Base-by-base conservation (phyloP, 92 coral and sea anemone genomes). In the Parazoanthus atlanticus region DNA sequence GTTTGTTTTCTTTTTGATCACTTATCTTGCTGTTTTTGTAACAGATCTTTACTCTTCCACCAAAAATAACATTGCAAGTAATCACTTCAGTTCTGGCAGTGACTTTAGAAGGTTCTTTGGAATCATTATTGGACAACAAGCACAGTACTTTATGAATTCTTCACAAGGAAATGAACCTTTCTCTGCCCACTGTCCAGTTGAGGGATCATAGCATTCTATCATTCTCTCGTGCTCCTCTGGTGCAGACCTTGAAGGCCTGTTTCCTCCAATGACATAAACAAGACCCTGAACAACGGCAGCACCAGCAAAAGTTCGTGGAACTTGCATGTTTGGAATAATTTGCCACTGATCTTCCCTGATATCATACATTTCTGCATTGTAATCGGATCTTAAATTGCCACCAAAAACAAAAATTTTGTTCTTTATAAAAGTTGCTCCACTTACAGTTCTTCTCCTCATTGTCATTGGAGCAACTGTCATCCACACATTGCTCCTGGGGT, bases 231-330 rank as follows among this genome's bases (percentile, higher is more conserved):
- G 52, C 10, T 11, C 1, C 11, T 46, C 52, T 46, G 52, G 52
- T 46, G 52, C 52, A 7, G 52, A 46, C 12, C 0, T 46, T 5
- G 13, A 46, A 8, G 15, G 52, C 88, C 76, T 93, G 92, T 84
- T 92, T 26, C 96, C 96, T 11, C 94, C 94, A 84, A 93, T 90
- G n/a, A 94, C 85, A 67, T 90, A 94, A 19, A 94, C 72, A 75
- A 90, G 88, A 41, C 82, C 85, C 1, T 86, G 61, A 5, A 86
- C 81, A 79, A 79, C 56, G 8, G 92, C 80, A 19, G 92, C 91
- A 73, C 89, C 85, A 73, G 94, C 96, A 40, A 79, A 93, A 34
- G 89, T 74, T 12, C 96, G 86, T n/a, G 94, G 90, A 52, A 85
- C 72, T 19, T 78, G 78, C 96, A 94, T 94, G 13, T 93, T 91